Base-by-base conservation (phyloP, 2,113 vertebrate genomes). In the Eulacestoma nigropectus region DNA sequence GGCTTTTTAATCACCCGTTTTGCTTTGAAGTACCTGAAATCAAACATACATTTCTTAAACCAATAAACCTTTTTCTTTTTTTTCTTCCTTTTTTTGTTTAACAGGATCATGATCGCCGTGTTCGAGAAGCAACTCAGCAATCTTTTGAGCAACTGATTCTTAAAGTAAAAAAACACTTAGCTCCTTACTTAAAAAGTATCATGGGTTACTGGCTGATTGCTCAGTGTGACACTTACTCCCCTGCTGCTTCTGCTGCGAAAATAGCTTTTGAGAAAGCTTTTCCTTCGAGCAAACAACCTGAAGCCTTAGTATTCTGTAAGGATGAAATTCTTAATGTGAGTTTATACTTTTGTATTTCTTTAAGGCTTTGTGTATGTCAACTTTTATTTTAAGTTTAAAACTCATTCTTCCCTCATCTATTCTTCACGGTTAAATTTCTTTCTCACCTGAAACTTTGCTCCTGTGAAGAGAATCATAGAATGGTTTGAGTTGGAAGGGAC, bases 171-270 rank as follows among this genome's bases (percentile, higher is more conserved):
- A 99, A 99, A 89, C 99, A 99, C 83, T 97, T 99, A 93, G 99
- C 99, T 81, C 99, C 99, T 55, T 99, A 99, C 95, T 98, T 99
- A 94, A 99, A 99, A 97, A 99, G 97, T 94, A 97, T 99, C 82
- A 99, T 99, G 99, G 99, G 99, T 62, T 98, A 99, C 95, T 99
- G 99, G 99, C 98, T 99, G n/a, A 98, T 99, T 93, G 99, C 99
- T 86, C 99, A 99, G 49, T 99, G 99, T 92, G 99, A 99, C 93
- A 98, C 98, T 32, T 98, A 99, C n/a, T 96, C 98, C 14, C 99
- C 99, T 46, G 99, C 99, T 63, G 99, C 99, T 42, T 98, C 98
- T 23, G 98, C 99, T 68, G 99, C 99, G 13, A 98, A 98, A 95
- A 94, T 97, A 70, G 99, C 99, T 75, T 99, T 99, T 95, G 98